These are phyloP conservation scores for Turritopsis dohrnii DNA, from an alignment of 30 jellyfish, hydroid and myxozoan species.

Conservation along the genomic window DNA sequence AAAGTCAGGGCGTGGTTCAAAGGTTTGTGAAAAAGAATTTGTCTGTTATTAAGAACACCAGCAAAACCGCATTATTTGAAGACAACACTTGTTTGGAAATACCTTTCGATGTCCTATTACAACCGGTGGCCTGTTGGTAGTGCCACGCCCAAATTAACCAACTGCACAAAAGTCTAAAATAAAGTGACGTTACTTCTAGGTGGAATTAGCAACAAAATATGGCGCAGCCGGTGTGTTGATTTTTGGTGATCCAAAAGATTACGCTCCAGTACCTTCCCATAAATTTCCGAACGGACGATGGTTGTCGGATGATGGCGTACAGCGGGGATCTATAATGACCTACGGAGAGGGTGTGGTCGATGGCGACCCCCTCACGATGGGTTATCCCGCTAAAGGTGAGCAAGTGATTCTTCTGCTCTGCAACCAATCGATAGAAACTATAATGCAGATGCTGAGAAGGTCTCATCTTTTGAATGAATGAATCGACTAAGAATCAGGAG, in stretches of 20 bases:
- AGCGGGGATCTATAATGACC: conserved; percentile 58
- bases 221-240: conserved; percentile 66
- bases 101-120: too few species aligned
- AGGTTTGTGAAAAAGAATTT: conserved; percentile 36
- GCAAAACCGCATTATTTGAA: background rate
- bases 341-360: conserved; percentile 29
- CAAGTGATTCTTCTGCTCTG: background rate
- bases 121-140: too few species aligned
- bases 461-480: too few species aligned
- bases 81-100: background rate
- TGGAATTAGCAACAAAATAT: conserved; percentile 38
- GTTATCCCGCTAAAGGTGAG: conserved; percentile 83
- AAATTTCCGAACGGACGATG: conserved; percentile 68
- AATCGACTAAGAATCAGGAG: too few species aligned
- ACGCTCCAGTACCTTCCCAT: conserved; percentile 55
- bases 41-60: background rate
- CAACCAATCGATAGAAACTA: too few species aligned
- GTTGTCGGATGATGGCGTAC: conserved; percentile 89
- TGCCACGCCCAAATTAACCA: too few species aligned
- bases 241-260: conserved; percentile 66
- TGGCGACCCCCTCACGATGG: conserved; percentile 67
- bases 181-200: too few species aligned
- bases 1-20: conserved; percentile 38
- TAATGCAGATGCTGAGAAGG: too few species aligned
- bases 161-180: too few species aligned